These are phyloP conservation scores for Hesperophylax magnus DNA, from an alignment of 1,140 invertebrate genomes.

Conservation along the genomic window DNA sequence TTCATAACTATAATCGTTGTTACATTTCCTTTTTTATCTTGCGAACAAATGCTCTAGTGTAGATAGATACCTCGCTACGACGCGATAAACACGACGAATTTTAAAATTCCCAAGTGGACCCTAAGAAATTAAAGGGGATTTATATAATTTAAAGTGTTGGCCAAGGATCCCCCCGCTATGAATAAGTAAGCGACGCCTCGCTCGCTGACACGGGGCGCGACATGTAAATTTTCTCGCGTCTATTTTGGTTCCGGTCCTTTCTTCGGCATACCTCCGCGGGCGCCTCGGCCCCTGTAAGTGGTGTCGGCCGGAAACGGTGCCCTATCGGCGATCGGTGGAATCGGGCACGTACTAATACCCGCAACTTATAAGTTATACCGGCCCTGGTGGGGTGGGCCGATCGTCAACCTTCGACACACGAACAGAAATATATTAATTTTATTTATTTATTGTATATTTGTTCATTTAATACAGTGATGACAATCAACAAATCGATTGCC, in stretches of 20 bases:
- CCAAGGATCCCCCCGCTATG: background rate
- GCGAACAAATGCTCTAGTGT: background rate
- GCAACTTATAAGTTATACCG: conserved; percentile 7
- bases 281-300: conserved; percentile 48
- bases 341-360: conserved; percentile 43
- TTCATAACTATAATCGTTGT: too few species aligned
- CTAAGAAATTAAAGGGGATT: conserved; percentile 7
- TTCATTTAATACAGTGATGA: too few species aligned
- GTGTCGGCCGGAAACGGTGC: conserved; percentile 53
- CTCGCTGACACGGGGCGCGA: conserved; percentile 14
- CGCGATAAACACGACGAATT: background rate
- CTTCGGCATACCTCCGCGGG: conserved; percentile 49
- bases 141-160: background rate
- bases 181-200: conserved; percentile 24
- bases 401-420: too few species aligned
- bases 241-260: conserved; percentile 54
- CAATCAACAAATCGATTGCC: too few species aligned
- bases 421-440: too few species aligned
- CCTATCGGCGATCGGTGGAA: conserved; percentile 54
- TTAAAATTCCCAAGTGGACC: background rate
- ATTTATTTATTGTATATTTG: too few species aligned
- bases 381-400: too few species aligned
- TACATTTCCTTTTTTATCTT: too few species aligned
- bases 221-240: conserved; percentile 43
- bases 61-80: background rate